Conservation (phyloP, 2,888 invertebrate species). For the Meiosimyza platycephala region DNA sequence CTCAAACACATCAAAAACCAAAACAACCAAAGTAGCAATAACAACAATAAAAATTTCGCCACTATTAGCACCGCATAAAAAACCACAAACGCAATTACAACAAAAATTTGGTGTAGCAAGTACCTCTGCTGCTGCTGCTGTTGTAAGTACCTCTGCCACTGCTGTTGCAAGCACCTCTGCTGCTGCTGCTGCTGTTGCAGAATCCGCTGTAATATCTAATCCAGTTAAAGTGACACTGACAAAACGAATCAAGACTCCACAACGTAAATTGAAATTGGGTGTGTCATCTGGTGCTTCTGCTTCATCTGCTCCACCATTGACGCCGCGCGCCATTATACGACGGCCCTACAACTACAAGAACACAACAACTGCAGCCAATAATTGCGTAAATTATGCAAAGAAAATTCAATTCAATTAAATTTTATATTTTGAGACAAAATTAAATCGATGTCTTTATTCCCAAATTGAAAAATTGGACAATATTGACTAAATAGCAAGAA, state of each 20-base stretch:
- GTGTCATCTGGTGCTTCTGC: neutral
- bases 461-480: too few species aligned
- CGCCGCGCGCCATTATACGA: slow-evolving; percentile 3
- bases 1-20: neutral
- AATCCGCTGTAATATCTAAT: neutral
- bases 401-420: neutral
- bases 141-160: slow-evolving; percentile 9
- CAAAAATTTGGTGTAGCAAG: neutral
- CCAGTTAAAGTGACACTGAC: neutral
- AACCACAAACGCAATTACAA: neutral
- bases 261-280: neutral
- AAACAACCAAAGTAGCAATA: neutral
- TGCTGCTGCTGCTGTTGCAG: slow-evolving; percentile 10
- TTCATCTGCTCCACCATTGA: neutral
- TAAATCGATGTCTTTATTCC: neutral
- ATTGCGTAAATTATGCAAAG: slow-evolving; percentile 32
- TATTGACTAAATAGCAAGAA: too few species aligned
- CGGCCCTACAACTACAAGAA: slow-evolving; percentile 10
- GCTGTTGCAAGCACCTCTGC: neutral
- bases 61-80: slow-evolving; percentile 10
- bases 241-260: neutral
- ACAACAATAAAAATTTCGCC: slow-evolving; percentile 27
- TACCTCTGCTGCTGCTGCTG: slow-evolving; percentile 1
- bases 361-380: neutral
- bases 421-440: neutral